phyloP scores from a whole-genome alignment of 2,797 vertebrate species.

The Acanthurus leucopareius region DNA sequence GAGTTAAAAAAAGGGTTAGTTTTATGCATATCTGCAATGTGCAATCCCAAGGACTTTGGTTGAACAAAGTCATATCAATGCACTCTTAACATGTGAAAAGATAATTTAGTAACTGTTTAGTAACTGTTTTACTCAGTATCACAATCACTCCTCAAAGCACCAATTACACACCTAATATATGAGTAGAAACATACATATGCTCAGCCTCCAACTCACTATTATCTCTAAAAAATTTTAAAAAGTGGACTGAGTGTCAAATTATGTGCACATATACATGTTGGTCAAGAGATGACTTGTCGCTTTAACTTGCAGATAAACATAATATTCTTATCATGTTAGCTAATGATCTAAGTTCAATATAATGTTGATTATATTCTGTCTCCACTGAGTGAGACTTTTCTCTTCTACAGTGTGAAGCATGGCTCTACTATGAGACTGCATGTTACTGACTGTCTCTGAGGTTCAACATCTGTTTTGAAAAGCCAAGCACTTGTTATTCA shows the following conservation, averaged over 20 bases:
- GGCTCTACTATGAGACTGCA: conserved; percentile 4
- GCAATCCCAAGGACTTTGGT: too few relatives aligned
- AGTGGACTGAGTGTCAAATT: neutral
- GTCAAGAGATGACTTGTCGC: conserved; percentile 2
- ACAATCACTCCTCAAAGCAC: too few relatives aligned
- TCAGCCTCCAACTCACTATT: neutral
- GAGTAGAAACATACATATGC: conserved; percentile 7
- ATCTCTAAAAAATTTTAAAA: neutral
- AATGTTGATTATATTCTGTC: neutral
- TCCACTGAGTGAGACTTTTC: neutral
- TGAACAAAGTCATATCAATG: too few relatives aligned
- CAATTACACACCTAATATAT: neutral
- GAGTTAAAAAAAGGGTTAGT: too few relatives aligned
- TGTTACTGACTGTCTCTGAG: neutral
- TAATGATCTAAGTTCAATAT: conserved; percentile 1
- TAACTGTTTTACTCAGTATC: neutral
- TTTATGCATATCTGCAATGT: too few relatives aligned
- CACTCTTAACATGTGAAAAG: too few relatives aligned
- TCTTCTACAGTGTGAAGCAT: neutral
- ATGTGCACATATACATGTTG: neutral
- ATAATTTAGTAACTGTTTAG: too few relatives aligned
- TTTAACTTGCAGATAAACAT: conserved; percentile 7
- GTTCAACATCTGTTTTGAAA: conserved; percentile 20
- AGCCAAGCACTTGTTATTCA: neutral
- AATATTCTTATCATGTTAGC: neutral